Base-by-base conservation (phyloP, 1,140 invertebrate species). In the Laupala kohalensis region DNA sequence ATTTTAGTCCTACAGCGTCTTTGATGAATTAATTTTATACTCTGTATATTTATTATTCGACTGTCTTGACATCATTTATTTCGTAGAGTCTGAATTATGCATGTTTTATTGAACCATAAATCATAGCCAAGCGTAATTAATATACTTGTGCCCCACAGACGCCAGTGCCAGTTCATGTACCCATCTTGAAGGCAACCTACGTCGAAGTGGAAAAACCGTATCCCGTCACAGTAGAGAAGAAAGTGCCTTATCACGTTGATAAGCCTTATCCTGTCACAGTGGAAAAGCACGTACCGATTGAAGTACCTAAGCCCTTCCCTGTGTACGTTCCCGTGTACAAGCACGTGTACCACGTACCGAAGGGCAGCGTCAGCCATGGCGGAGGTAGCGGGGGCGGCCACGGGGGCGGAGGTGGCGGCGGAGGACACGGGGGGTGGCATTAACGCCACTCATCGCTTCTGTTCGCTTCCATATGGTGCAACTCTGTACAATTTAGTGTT, bases 251-350 rank as follows among this genome's bases (percentile, higher is more conserved):
- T 75, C 84, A 88, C 0, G 87, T 92, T 1, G 90, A 91, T 75
- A 91, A 91, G 78, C 90, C 90, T 1, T 91, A 90, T 81, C 85
- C 89, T 28, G 88, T 92, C 4, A 89, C 90, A 73, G 87, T 91
- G 4, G 89, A 91, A 73, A 91, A 91, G 80, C 89, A 89, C 77
- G 89, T 90, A 73, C 87, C 89, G 75, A 87, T 91, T 28, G 87
- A 89, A 26, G 87, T 91, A 75, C 88, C 88, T 19, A 91, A 90
- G 79, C 89, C 90, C 28, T 91, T 91, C 79, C 88, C 90, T 66
- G 89, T 91, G 69, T 89, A 90, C 75, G 87, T 90, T n/a, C 90
- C 89, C 5, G 88, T 91, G 66, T 92, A 91, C 83, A 91, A 91
- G 79, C 89, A 91, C 80, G 87, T 92, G 74, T 89, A 90, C 82